These are phyloP conservation scores for Phaethornis superciliosus DNA, from an alignment of 2,113 vertebrate genomes.

Conservation along the genomic window DNA sequence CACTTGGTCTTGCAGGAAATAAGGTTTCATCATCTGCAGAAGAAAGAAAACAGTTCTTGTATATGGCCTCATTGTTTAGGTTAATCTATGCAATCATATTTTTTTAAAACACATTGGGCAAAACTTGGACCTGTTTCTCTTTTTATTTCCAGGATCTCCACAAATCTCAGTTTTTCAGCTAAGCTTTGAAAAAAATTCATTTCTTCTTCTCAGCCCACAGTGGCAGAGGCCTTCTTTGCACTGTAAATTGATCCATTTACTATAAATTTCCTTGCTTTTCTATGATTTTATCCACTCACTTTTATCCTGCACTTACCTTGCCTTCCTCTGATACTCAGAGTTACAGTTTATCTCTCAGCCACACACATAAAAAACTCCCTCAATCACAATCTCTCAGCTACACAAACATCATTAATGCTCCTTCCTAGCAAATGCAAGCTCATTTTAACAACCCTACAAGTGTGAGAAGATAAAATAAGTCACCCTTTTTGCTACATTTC, in stretches of 20 bases:
- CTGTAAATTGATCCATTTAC: not conserved
- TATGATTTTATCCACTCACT: not conserved
- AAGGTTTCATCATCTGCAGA: conserved; percentile 67
- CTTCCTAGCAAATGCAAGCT: not conserved
- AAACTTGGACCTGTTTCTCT: not conserved
- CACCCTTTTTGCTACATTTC: not conserved
- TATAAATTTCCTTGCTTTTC: not conserved
- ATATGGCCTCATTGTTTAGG: not conserved
- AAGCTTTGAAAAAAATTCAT: not conserved
- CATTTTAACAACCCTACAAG: not conserved
- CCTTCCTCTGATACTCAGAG: not conserved
- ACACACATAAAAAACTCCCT: not conserved
- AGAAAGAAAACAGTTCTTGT: not conserved
- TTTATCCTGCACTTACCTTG: not conserved
- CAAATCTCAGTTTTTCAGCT: not conserved
- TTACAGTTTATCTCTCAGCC: not conserved
- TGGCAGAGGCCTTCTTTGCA: not conserved
- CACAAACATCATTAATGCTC: not conserved
- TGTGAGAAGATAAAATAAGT: not conserved
- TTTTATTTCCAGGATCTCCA: not conserved
- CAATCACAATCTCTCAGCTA: not conserved
- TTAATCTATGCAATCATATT: not conserved
- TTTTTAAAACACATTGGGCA: not conserved
- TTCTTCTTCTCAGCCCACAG: not conserved
- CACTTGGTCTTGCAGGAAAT: conserved; percentile 59